phyloP scores from a whole-genome alignment of 2,113 vertebrate species.

The Lophura nycthemera region DNA sequence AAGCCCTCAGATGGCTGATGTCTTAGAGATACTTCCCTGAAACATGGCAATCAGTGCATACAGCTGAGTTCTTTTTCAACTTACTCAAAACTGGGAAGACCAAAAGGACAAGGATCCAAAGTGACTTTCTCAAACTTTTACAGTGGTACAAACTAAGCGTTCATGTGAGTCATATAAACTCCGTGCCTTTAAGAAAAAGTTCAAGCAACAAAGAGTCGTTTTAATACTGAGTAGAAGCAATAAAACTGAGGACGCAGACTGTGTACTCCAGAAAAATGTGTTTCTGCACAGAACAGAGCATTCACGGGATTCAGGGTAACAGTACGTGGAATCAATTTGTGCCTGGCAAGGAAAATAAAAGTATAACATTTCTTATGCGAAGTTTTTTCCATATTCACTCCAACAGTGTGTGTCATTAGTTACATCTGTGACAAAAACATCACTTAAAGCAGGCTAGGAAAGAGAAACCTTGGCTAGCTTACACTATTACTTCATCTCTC shows the following conservation, averaged over 20 bases:
- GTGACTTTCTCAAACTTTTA: not conserved
- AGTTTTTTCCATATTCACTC: constrained; percentile 72
- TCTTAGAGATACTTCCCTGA: not conserved
- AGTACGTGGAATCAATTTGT: constrained; percentile 72
- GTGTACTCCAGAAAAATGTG: constrained; percentile 16
- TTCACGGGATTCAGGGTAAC: constrained; percentile 40
- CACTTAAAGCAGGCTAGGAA: constrained; percentile 34
- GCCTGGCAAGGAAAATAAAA: constrained; percentile 64
- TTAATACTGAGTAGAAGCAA: not conserved
- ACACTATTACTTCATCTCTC: constrained; percentile 43
- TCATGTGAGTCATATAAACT: not conserved
- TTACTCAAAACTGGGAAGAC: not conserved
- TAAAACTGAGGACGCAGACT: constrained; percentile 1
- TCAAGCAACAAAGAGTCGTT: not conserved
- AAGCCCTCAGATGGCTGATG: not conserved
- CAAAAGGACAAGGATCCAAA: not conserved
- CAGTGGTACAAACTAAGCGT: not conserved
- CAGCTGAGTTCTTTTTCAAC: not conserved
- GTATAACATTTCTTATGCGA: constrained; percentile 66
- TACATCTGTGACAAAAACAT: constrained; percentile 72
- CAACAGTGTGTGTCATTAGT: constrained; percentile 66
- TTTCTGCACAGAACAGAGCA: constrained; percentile 38
- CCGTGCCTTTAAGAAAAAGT: not conserved
- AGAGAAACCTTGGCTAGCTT: constrained; percentile 28
- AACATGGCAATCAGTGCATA: not conserved